Conservation (phyloP, 2,113 vertebrate species). For the Tapirus terrestris region DNA sequence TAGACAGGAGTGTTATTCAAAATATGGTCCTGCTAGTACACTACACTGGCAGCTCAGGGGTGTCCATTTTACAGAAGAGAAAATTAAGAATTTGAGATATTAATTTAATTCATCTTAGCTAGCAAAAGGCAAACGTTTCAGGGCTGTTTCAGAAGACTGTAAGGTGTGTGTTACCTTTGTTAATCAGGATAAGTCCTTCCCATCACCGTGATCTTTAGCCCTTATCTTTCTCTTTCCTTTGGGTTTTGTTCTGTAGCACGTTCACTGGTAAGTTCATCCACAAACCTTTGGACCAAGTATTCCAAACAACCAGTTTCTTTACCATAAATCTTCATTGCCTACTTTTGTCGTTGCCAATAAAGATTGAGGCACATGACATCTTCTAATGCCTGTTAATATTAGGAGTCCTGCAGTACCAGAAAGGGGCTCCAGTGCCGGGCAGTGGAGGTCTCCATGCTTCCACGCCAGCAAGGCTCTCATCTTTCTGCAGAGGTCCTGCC, state of each 20-base stretch:
- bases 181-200: neutral
- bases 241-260: neutral
- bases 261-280: neutral
- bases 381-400: neutral
- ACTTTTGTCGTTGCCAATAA: neutral
- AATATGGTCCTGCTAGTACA: neutral
- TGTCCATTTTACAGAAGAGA: neutral
- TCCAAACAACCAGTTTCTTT: neutral
- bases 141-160: neutral
- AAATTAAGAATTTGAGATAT: neutral
- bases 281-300: neutral
- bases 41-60: neutral
- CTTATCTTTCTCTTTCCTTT: neutral
- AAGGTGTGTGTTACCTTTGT: neutral
- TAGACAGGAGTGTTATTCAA: neutral
- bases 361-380: neutral
- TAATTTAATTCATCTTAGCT: neutral
- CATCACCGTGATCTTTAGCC: neutral
- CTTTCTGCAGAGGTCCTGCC: neutral
- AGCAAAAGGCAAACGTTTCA: neutral
- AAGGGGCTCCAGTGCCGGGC: neutral
- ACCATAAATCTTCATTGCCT: neutral
- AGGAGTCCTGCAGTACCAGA: neutral
- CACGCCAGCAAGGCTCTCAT: fast-evolving
- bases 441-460: neutral